These are phyloP conservation scores for Harpagifer antarcticus DNA, from an alignment of 2,797 vertebrate genomes.

Conservation along the genomic window DNA sequence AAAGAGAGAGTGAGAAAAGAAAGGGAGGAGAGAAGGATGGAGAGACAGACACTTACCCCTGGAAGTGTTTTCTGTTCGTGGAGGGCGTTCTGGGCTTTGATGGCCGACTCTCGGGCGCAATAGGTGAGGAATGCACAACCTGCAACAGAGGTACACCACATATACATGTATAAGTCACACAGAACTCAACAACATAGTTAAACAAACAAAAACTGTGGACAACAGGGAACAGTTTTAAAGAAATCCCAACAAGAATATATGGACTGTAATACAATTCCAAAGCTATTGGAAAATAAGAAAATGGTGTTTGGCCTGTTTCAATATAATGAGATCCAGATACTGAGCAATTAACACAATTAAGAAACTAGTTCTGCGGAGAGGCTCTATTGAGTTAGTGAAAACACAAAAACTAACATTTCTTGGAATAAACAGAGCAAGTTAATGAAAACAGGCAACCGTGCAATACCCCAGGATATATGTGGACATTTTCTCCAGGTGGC, in stretches of 20 bases:
- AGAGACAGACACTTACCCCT: slow-evolving; percentile 89
- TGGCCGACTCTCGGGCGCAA: slow-evolving; percentile 97
- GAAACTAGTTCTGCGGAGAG: background rate
- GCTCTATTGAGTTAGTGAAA: background rate
- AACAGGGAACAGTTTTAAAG: background rate
- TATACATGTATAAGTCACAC: slow-evolving; percentile 34
- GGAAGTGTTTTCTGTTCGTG: slow-evolving; percentile 99
- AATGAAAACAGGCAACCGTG: slow-evolving; percentile 27
- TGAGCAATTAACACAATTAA: slow-evolving; percentile 14
- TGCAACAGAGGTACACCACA: slow-evolving; percentile 71
- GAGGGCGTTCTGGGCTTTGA: slow-evolving; percentile 98
- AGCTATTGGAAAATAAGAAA: background rate
- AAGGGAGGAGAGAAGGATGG: slow-evolving; percentile 21
- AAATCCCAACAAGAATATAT: background rate
- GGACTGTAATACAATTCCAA: slow-evolving; percentile 10
- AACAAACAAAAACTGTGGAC: slow-evolving; percentile 17
- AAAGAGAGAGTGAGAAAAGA: slow-evolving; percentile 9
- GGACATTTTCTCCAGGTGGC: slow-evolving; percentile 6
- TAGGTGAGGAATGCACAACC: slow-evolving; percentile 99
- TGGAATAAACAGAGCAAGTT: slow-evolving; percentile 10
- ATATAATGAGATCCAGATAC: background rate
- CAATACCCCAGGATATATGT: slow-evolving; percentile 6
- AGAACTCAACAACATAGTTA: slow-evolving; percentile 1
- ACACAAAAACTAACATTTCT: slow-evolving; percentile 22
- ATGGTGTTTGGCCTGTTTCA: slow-evolving; percentile 8